Conservation (phyloP, 2,888 invertebrate species). For the Rutpela maculata region DNA sequence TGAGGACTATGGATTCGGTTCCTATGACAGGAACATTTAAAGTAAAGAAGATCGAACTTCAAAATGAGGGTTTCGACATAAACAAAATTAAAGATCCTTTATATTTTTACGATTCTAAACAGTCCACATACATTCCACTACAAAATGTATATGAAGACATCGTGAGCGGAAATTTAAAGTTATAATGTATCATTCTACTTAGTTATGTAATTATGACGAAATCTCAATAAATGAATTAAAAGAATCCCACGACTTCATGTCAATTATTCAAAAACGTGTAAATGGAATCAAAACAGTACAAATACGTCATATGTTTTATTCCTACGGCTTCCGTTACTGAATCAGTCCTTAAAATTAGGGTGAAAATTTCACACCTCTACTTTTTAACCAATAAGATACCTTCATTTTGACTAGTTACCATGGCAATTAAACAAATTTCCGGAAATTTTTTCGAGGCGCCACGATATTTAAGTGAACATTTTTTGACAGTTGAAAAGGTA, state of each 20-base stretch:
- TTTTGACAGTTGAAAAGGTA: too few species aligned
- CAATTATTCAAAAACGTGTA: neutral
- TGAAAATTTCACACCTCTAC: too few species aligned
- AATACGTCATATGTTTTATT: too few species aligned
- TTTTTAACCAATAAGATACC: too few species aligned
- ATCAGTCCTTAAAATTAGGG: too few species aligned
- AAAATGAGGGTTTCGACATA: constrained; percentile 89
- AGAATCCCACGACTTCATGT: neutral
- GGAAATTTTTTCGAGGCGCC: too few species aligned
- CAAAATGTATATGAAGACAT: constrained; percentile 67
- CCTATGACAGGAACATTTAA: constrained; percentile 95
- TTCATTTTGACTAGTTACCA: too few species aligned
- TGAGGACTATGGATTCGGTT: constrained; percentile 85
- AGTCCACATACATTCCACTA: constrained; percentile 64
- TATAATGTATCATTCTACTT: constrained; percentile 42
- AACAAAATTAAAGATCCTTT: constrained; percentile 82
- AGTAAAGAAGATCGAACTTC: constrained; percentile 91
- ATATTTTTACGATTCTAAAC: constrained; percentile 77
- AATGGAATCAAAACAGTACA: too few species aligned
- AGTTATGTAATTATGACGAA: neutral
- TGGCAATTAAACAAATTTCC: too few species aligned
- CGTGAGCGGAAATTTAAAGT: constrained; percentile 61
- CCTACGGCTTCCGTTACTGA: too few species aligned
- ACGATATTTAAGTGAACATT: too few species aligned
- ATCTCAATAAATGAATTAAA: neutral